These are phyloP conservation scores for Pimpla rufipes DNA, from an alignment of 2,888 invertebrate genomes.

Conservation along the genomic window DNA sequence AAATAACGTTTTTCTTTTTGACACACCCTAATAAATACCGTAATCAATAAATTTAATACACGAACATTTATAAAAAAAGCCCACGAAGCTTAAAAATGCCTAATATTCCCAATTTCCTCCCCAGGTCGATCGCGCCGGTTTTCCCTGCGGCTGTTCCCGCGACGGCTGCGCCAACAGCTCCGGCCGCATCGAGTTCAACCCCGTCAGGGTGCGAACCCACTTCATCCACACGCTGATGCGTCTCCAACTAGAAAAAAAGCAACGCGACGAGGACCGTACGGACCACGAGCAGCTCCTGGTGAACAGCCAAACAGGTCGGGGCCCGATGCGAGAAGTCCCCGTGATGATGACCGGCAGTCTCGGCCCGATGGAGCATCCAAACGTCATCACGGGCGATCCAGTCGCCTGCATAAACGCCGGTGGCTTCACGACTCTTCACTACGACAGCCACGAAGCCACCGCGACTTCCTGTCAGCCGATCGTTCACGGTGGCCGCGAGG, in stretches of 20 bases:
- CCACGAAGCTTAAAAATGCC: not conserved
- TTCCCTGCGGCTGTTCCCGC: slow-evolving; percentile 98
- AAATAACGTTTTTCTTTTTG: too few species aligned
- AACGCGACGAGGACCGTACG: slow-evolving; percentile 87
- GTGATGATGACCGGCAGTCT: slow-evolving; percentile 56
- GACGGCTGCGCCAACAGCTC: slow-evolving; percentile 97
- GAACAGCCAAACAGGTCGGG: slow-evolving; percentile 81
- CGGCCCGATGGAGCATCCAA: slow-evolving; percentile 73
- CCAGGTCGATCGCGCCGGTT: slow-evolving; percentile 96
- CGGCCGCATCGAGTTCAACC: slow-evolving; percentile 98
- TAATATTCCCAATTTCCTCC: slow-evolving; percentile 42
- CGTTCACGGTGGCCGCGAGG: slow-evolving; percentile 85
- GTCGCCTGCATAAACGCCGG: slow-evolving; percentile 89
- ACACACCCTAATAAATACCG: too few species aligned
- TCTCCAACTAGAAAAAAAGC: slow-evolving; percentile 94
- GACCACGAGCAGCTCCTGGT: slow-evolving; percentile 82
- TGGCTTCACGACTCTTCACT: slow-evolving; percentile 90
- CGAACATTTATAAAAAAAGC: too few species aligned
- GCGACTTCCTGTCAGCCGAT: slow-evolving; percentile 72
- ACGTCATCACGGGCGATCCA: slow-evolving; percentile 68
- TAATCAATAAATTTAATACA: too few species aligned
- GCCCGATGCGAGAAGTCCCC: slow-evolving; percentile 77
- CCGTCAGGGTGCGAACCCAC: slow-evolving; percentile 97
- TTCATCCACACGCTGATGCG: slow-evolving; percentile 99
- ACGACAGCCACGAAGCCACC: slow-evolving; percentile 84